Percentiles rank a stretch among this genome's conserved stretches.
Evolutionary conservation across 2,797 vertebrate genomes (phyloP).

Genomic region (Gambelia wislizenii): DNA sequence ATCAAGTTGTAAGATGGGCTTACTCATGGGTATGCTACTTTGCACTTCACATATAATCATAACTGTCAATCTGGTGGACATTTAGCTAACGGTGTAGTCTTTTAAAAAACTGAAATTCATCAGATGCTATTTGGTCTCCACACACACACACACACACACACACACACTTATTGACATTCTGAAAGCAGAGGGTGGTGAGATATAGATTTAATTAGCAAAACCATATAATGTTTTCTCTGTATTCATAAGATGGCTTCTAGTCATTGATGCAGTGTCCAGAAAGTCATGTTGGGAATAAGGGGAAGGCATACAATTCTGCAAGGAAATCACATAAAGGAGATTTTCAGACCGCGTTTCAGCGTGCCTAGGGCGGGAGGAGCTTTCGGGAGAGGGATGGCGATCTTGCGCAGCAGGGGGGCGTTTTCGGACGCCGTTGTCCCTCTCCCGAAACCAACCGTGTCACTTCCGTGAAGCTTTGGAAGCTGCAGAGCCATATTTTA

Average conservation of each 20-base stretch:
- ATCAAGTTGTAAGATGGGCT: neutral
- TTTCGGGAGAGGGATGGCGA: too few relatives aligned
- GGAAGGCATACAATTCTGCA: too few relatives aligned
- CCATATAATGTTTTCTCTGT: neutral
- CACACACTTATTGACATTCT: neutral
- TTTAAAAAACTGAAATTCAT: neutral
- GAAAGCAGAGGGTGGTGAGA: neutral
- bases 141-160: neutral
- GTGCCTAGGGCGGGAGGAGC: too few relatives aligned
- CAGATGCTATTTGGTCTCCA: neutral
- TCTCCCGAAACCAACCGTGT: too few relatives aligned
- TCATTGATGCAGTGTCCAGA: too few relatives aligned
- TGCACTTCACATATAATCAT: neutral
- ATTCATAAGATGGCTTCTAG: neutral
- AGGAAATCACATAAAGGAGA: too few relatives aligned
- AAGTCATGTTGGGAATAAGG: too few relatives aligned
- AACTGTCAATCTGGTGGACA: neutral
- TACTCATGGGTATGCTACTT: neutral
- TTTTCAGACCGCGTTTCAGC: too few relatives aligned
- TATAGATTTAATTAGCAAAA: neutral
- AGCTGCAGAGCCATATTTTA: too few relatives aligned
- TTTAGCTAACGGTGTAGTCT: neutral
- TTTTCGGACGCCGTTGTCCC: too few relatives aligned
- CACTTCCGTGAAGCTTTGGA: too few relatives aligned
- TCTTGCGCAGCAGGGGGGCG: too few relatives aligned